Base-by-base conservation (phyloP, 1,140 invertebrate species). In the Papilio polytes region DNA sequence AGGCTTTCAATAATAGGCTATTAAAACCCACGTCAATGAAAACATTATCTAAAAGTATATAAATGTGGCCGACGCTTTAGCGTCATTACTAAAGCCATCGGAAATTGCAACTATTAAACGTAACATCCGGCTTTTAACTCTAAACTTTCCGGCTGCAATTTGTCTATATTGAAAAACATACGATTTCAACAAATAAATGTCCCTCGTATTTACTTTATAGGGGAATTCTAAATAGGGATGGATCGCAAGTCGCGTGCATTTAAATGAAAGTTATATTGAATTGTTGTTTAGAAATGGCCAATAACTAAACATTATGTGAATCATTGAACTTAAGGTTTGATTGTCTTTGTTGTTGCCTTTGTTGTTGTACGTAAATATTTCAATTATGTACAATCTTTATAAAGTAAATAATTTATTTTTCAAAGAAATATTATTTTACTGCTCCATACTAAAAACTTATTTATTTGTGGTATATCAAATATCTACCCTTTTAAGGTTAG, bases 131-230 rank as follows among this genome's bases (percentile, higher is more conserved):
- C 91, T 94, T 94, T 94, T 94, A 94, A 94, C 89, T 92, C 88
- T 94, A 94, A 94, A 94, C 90, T 92, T 94, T 94, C 92, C 92
- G 92, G 87, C 90, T 87, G 89, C 91, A 92, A 94, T 94, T 93
- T 94, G 91, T 92, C 86, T 31, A 56, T 26, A 86, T 85, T 88
- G 85, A 84, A 83, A 83, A 85, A 84, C 36, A 48, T 79, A 81
- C 74, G 80, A 80, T 74, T 82, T 81, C 83, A 85, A 86, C 82
- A 85, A 85, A 87, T 84, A 80, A 26, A 76, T 76, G 44, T 76
- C 74, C 46, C 74, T 26, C 44, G 26, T 70, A 76, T 76, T 48
- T 51, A 76, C 46, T 76, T 51, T 51, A 53, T 51, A 76, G 74
- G 74, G 74, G 44, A 76, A n/a, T 51, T 53, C 8, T 36, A 76